phyloP scores from a whole-genome alignment of 2,113 vertebrate genomes.

The Amia ocellicauda region DNA sequence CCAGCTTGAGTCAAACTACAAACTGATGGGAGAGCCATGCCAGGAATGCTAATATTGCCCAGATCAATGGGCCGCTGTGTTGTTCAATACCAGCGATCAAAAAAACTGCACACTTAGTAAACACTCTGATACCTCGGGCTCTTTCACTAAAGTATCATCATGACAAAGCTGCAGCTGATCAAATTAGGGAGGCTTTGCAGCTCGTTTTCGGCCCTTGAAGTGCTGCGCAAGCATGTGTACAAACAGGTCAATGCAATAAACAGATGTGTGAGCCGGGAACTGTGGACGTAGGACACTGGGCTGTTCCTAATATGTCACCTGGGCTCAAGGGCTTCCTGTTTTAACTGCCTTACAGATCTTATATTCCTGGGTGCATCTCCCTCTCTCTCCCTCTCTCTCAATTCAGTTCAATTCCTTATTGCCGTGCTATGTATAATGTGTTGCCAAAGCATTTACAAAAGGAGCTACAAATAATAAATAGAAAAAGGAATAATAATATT shows the following conservation, averaged over 20 bases:
- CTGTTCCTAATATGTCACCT: too few relatives aligned
- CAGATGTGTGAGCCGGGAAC: conserved; percentile 51
- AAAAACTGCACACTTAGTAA: conserved; percentile 63
- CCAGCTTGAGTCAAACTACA: conserved; percentile 66
- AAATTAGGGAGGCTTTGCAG: conserved; percentile 62
- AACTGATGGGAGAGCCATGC: conserved; percentile 53
- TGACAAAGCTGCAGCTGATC: conserved; percentile 60
- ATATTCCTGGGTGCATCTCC: not conserved
- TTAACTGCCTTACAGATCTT: not conserved
- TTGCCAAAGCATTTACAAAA: too few relatives aligned
- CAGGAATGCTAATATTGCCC: conserved; percentile 74
- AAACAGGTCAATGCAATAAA: conserved; percentile 48
- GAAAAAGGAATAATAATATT: not conserved
- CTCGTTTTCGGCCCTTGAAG: conserved; percentile 31
- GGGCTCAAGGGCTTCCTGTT: conserved; percentile 11
- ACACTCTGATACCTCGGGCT: conserved; percentile 52
- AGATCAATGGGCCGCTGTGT: conserved; percentile 69
- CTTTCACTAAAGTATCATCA: conserved; percentile 51
- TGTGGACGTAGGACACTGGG: too few relatives aligned
- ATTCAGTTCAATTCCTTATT: too few relatives aligned
- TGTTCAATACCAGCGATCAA: conserved; percentile 68
- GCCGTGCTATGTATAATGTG: too few relatives aligned
- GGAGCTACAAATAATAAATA: too few relatives aligned
- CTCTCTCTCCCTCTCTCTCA: not conserved
- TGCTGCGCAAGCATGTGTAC: conserved; percentile 40